Evolutionary conservation across 2,797 vertebrate species (phyloP), one percentile per base, ranked within the genome.

Genomic region (Chaunax sp.): DNA sequence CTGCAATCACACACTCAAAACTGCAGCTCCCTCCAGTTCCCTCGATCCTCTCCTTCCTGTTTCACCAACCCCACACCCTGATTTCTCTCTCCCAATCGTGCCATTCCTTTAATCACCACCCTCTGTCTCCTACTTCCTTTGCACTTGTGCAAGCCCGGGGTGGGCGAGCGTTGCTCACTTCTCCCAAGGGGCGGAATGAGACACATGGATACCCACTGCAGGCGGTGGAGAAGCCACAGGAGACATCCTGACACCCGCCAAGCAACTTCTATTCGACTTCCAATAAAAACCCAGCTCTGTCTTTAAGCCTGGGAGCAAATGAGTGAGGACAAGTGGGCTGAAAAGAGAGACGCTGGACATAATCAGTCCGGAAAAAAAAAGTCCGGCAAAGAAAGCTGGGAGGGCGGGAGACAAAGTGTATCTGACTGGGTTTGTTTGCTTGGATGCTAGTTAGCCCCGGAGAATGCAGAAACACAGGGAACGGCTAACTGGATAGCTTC

Each of bases 61-160:
- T 66, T 64, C 77, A 23, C 60, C 50, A 54, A 18, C 61, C 52
- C 33, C 69, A 12, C 47, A 44, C 49, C 74, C 63, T 33, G 25
- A 56, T 61, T 54, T 62, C 22, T 64, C 53, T 44, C 43, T 57
- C 47, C 41, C 62, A 55, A 15, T 54, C 38, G 41, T 11, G 37
- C 45, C 33, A 12, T 55, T 64, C 22, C 78, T 86, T 77, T 83
- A 80, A 88, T 87, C 78, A 74, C 78, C 75, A 71, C 64, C 81
- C 62, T 56, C 72, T 64, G 63, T 72, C 68, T 82, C 75, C 51
- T 22, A 15, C 75, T 59, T 68, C 67, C 70, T 62, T 26, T 58
- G 47, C 72, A 60, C 43, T 49, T 10, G 5, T 8, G 6, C 46
- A 20, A 59, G 41, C 60, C 55, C 22, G 13, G n/a, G 65, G 77